Evolutionary conservation across 2,113 vertebrate genomes (phyloP), one percentile per base, ranked within the genome.

Genomic region (Herpailurus yagouaroundi): DNA sequence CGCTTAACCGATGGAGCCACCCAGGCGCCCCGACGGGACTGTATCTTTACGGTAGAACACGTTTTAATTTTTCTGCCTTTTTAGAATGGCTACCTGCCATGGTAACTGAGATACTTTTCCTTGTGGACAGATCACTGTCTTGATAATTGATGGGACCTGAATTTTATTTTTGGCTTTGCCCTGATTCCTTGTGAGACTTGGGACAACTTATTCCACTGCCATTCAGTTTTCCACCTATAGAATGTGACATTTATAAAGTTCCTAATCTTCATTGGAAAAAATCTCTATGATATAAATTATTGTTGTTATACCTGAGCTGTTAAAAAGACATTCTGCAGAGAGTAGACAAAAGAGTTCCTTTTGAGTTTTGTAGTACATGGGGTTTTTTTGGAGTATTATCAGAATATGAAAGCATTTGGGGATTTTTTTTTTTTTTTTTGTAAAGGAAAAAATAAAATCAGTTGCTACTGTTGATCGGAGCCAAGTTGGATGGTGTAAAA

Each of bases 221-320:
- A 71, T 90, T 95, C 60, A 57, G 74, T 92, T 97, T 96, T 94
- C n/a, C 69, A 94, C 71, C 64, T 63, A 92, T 8, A 97, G 13
- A 97, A 95, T 68, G 95, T 94, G 64, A 89, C 55, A 96, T 93
- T 93, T 91, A 52, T 91, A 64, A 96, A 86, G 57, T 95, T 97
- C 52, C 87, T 92, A 83, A 82, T 91, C 89, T 84, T 96, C 89
- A 83, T 87, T 83, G 94, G 19, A 89, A 92, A 95, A 87, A 71
- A 57, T 63, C 41, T 73, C 55, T 77, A 2, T 92, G 74, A 86
- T 95, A 92, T 81, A 97, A 96, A 95, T 94, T 96, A 71, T 86
- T 94, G 48, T 92, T 95, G 63, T 80, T 95, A 85, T 48, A 4
- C 31, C 45, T 94, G 64, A 97, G 41, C 21, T 96, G 71, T 92